Percentiles rank a stretch among this genome's conserved stretches.
Evolutionary conservation across 1,140 invertebrate genomes (phyloP).

Genomic region (Hyphantria cunea): DNA sequence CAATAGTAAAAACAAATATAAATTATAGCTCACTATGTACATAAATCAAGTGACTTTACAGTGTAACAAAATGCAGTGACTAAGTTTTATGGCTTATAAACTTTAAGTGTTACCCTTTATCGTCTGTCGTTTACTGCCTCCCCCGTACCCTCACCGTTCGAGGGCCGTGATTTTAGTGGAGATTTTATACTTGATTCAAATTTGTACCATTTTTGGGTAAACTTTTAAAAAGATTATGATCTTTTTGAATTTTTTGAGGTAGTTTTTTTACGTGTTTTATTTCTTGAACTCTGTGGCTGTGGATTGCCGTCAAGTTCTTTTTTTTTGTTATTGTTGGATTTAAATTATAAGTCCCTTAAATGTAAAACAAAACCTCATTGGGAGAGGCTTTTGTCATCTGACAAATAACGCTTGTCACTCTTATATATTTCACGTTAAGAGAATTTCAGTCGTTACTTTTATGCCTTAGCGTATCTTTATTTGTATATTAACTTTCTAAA

Average conservation of each 20-base stretch:
- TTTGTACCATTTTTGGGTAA: conserved; percentile 8
- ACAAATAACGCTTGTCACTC: too few relatives aligned
- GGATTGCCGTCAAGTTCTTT: neutral
- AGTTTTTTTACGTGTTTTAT: neutral
- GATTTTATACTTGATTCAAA: conserved; percentile 11
- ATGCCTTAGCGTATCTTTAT: too few relatives aligned
- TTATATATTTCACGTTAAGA: too few relatives aligned
- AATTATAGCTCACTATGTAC: conserved; percentile 13
- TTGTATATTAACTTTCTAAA: too few relatives aligned
- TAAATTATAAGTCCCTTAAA: too few relatives aligned
- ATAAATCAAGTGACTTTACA: conserved; percentile 27
- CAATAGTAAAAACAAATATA: conserved; percentile 1
- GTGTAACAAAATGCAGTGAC: conserved; percentile 7
- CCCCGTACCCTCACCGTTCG: conserved; percentile 1
- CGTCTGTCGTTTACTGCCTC: conserved; percentile 10
- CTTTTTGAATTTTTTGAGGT: neutral
- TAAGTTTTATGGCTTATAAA: conserved; percentile 26
- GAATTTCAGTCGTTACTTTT: too few relatives aligned
- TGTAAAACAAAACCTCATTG: too few relatives aligned
- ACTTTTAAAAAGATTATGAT: conserved; percentile 5
- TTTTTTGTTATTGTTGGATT: too few relatives aligned
- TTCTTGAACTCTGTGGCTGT: neutral
- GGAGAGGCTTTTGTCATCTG: too few relatives aligned
- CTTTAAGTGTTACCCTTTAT: conserved; percentile 24
- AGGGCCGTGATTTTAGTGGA: conserved; percentile 17